These are phyloP conservation scores for Discoglossus pictus DNA, from an alignment of 2,797 vertebrate genomes.

Conservation along the genomic window DNA sequence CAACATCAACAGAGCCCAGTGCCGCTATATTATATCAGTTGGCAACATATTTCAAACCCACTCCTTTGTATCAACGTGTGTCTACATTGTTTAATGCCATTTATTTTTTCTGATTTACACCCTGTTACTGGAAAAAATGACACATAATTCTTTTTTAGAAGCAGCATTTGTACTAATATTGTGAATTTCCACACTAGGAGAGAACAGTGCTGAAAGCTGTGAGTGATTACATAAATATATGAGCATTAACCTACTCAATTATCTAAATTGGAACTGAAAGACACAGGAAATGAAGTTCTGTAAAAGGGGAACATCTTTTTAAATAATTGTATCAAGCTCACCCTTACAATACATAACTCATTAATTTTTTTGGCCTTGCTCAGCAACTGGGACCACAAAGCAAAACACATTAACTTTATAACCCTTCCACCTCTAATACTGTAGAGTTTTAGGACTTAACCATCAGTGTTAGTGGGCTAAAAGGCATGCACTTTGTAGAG, in stretches of 20 bases:
- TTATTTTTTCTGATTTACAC: slow-evolving; percentile 23
- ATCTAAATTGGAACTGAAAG: slow-evolving; percentile 50
- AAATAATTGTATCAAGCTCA: slow-evolving; percentile 44
- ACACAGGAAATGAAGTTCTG: slow-evolving; percentile 44
- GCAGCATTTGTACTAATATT: slow-evolving; percentile 36
- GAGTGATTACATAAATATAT: slow-evolving; percentile 46
- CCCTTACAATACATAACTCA: slow-evolving; percentile 38
- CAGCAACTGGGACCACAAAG: slow-evolving; percentile 40
- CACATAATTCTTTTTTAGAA: slow-evolving; percentile 33
- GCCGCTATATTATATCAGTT: slow-evolving; percentile 3
- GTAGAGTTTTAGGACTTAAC: background rate
- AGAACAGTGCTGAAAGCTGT: slow-evolving; percentile 11
- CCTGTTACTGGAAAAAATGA: slow-evolving; percentile 34
- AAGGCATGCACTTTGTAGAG: too few relatives aligned
- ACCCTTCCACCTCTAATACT: slow-evolving; percentile 19
- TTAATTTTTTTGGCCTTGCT: slow-evolving; percentile 40
- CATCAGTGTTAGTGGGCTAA: background rate
- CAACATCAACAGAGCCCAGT: background rate
- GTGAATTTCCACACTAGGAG: slow-evolving; percentile 12
- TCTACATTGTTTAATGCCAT: background rate
- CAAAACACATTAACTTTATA: slow-evolving; percentile 36
- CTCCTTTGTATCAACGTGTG: slow-evolving; percentile 1
- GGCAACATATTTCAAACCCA: background rate
- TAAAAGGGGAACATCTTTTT: slow-evolving; percentile 44
- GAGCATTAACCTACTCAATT: slow-evolving; percentile 48